Evolutionary conservation across 1,140 invertebrate genomes (phyloP), one percentile per base, ranked within the genome.

Genomic region (Microplitis demolitor): DNA sequence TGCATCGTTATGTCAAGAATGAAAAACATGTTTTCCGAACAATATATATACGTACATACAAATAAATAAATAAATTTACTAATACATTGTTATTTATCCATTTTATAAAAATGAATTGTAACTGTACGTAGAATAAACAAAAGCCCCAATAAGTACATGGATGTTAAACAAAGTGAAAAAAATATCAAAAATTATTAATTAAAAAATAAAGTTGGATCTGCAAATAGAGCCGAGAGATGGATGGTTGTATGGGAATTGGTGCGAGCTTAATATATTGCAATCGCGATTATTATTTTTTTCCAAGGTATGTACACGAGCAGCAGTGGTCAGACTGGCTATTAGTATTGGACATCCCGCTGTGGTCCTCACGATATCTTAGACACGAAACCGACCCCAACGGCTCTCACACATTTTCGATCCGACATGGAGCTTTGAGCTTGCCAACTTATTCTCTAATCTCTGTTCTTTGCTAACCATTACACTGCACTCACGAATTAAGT

Each of bases 281-380:
- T 81, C 77, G 80, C 76, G 79, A 81, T 78, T 78, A 81, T 81
- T 81, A 81, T 79, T 80, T 78, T 78, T 73, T 72, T 78, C 71
- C 79, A 45, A 80, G 35, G 68, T 72, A 72, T 76, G 6, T 45
- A 73, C 78, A 80, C 77, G 74, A 76, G 74, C 74, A 71, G 72
- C 76, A 72, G 75, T 78, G 75, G 77, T 71, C 69, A 66, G 74
- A 66, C 74, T 69, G 74, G 74, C 80, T 82, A 80, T 82, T 81
- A 80, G 79, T 82, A 79, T 74, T 51, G 72, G 80, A 74, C 78
- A 77, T 77, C 80, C 81, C 75, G 81, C 81, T 82, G 81, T 14
- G 81, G 77, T 79, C 78, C 79, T 82, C 79, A 80, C 78, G 79
- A 80, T 80, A 74, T 69, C 77, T 78, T 69, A 77, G 74, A 77